Percentiles rank a stretch among this genome's conserved stretches.
These are phyloP conservation scores for Sula dactylatra DNA, from an alignment of 2,113 vertebrate genomes.

Conservation along the genomic window DNA sequence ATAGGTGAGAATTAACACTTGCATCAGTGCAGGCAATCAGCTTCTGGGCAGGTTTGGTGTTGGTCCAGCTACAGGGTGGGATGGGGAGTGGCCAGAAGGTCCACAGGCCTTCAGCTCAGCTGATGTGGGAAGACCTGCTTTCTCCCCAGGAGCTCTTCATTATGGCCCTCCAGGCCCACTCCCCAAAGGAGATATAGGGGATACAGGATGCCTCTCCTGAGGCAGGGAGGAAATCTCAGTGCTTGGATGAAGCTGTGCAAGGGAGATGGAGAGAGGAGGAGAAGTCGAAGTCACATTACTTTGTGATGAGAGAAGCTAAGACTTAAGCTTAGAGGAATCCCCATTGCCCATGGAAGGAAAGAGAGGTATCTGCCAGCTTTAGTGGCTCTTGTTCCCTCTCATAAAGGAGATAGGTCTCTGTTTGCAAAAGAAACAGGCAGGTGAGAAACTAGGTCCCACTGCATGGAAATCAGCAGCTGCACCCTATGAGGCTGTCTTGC, in stretches of 20 bases:
- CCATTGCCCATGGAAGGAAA: background rate
- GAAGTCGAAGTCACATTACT: background rate
- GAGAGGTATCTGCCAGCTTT: background rate
- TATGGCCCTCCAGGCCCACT: background rate
- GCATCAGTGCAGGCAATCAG: background rate
- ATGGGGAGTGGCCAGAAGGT: background rate
- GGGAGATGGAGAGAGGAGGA: background rate
- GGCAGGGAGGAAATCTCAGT: background rate
- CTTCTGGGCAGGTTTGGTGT: background rate
- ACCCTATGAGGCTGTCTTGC: background rate
- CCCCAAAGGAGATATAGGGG: background rate
- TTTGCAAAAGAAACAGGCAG: background rate
- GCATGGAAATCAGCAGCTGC: background rate
- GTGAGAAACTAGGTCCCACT: background rate
- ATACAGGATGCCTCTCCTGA: background rate
- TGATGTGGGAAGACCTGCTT: background rate
- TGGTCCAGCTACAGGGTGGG: background rate
- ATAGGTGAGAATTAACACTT: slow-evolving; percentile 57
- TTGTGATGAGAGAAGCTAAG: background rate
- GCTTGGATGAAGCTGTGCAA: background rate
- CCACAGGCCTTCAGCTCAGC: background rate
- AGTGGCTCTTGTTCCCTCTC: background rate
- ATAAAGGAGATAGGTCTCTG: background rate
- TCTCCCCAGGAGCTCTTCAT: background rate
- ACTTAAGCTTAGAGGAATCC: background rate